These are phyloP conservation scores for Dipodomys spectabilis DNA, from an alignment of 2,113 vertebrate species.

Conservation along the genomic window DNA sequence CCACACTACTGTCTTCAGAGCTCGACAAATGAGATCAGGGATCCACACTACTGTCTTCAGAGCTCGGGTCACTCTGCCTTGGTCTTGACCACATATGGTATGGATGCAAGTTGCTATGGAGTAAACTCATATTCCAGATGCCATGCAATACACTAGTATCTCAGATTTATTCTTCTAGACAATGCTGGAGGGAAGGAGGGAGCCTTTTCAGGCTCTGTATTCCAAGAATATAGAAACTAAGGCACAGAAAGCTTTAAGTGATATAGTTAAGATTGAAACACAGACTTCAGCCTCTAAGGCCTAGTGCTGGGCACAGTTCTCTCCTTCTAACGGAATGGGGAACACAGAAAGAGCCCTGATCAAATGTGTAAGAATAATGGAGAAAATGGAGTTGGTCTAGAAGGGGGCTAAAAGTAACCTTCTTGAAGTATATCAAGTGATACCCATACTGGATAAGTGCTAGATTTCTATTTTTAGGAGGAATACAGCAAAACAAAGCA, in stretches of 20 bases:
- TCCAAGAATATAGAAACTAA: not conserved
- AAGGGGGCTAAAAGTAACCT: conserved; percentile 11
- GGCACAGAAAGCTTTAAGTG: not conserved
- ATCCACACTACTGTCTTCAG: not conserved
- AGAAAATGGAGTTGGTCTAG: conserved; percentile 1
- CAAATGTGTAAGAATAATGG: not conserved
- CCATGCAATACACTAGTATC: not conserved
- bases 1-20: not conserved
- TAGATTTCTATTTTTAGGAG: not conserved
- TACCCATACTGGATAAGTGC: not conserved
- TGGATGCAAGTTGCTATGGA: not conserved
- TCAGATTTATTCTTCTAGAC: not conserved
- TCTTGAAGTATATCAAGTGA: not conserved
- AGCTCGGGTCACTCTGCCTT: not conserved
- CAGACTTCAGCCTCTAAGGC: not conserved
- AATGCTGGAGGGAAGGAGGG: not conserved
- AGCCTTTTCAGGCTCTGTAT: not conserved
- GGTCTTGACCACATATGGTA: not conserved
- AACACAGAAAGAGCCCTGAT: not conserved
- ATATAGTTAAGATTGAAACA: not conserved
- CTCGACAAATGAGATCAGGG: not conserved
- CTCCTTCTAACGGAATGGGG: not conserved
- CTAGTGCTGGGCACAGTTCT: not conserved
- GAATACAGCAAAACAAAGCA: not conserved
- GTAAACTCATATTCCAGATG: not conserved